Base-by-base conservation (phyloP, 1,140 invertebrate species). In the Drosophila kurseongensis region DNA sequence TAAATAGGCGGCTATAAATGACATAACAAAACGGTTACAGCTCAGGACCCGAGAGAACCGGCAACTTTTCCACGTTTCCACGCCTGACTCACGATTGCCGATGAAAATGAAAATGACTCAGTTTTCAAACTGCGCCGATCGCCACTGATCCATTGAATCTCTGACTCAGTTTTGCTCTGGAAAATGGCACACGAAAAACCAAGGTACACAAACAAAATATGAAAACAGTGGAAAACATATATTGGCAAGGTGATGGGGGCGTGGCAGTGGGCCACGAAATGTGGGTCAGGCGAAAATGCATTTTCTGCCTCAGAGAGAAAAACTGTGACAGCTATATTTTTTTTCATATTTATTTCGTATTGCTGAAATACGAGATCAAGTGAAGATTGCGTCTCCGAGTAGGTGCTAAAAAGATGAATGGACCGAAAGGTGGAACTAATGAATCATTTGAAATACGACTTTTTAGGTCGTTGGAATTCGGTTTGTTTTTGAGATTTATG, bases 1-100 rank as follows among this genome's bases (percentile, higher is more conserved):
- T 80, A 84, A 74, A 85, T 73, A 85, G 54, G 74, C 77, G 81
- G 72, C 81, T 61, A 84, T 80, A 85, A 85, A 86, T 85, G 80
- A 65, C 71, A 75, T 75, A 75, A 66, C 55, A 73, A 65, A 52
- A 38, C 66, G 50, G 32, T 29, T 14, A 16, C 45, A 38, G 55
- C 67, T 72, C 69, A 72, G 55, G 67, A 72, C 55, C 52, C 23
- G 12, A 27, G 32, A 38, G 36, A 45, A 60, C 50, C 38, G n/a
- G 7, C 9, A 35, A 51, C 13, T 3, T 52, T 52, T 52, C 38
- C 48, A 59, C 50, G 35, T 74, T 62, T 74, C 32, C 58, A 72
- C 44, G 68, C 66, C 41, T 75, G 54, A 72, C 38, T 72, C 66
- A 51, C 27, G 8, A 9, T 23, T 41, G 44, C 23, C 57, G 50